phyloP scores from a whole-genome alignment of 2,113 vertebrate species.

The Leucoraja erinaceus region DNA sequence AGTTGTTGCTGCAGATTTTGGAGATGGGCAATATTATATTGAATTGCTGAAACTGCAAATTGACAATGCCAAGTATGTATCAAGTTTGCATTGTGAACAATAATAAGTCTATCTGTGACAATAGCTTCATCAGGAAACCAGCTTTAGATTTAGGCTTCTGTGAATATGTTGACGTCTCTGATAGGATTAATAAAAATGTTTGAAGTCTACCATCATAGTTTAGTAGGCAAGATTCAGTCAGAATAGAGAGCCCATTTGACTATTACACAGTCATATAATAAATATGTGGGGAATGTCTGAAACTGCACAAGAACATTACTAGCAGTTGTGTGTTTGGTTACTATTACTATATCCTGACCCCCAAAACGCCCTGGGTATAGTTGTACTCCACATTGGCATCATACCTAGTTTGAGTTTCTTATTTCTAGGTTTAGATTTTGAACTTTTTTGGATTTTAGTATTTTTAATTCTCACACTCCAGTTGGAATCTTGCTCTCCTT shows the following conservation, averaged over 20 bases:
- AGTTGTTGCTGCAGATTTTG: slow-evolving; percentile 38
- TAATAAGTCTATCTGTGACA: not conserved
- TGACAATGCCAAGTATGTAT: slow-evolving; percentile 71
- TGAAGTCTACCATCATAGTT: not conserved
- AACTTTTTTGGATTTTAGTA: too few species aligned
- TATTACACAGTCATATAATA: not conserved
- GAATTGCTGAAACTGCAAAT: slow-evolving; percentile 86
- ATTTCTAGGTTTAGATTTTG: too few species aligned
- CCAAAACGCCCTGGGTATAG: too few species aligned
- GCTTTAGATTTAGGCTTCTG: not conserved
- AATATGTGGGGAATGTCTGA: not conserved
- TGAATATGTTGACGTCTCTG: not conserved
- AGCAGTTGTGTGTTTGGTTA: not conserved
- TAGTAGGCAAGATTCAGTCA: not conserved
- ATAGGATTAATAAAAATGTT: not conserved
- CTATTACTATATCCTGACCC: not conserved
- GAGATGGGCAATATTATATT: slow-evolving; percentile 73
- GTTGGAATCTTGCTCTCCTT: too few species aligned
- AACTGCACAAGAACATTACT: not conserved
- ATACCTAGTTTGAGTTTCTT: not conserved
- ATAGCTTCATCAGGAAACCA: not conserved
- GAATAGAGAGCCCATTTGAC: not conserved
- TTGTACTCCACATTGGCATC: not conserved
- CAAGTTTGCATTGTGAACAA: not conserved
- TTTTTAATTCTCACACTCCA: too few species aligned